These are phyloP conservation scores for Barnardius zonarius DNA, from an alignment of 2,113 vertebrate genomes.

Conservation along the genomic window DNA sequence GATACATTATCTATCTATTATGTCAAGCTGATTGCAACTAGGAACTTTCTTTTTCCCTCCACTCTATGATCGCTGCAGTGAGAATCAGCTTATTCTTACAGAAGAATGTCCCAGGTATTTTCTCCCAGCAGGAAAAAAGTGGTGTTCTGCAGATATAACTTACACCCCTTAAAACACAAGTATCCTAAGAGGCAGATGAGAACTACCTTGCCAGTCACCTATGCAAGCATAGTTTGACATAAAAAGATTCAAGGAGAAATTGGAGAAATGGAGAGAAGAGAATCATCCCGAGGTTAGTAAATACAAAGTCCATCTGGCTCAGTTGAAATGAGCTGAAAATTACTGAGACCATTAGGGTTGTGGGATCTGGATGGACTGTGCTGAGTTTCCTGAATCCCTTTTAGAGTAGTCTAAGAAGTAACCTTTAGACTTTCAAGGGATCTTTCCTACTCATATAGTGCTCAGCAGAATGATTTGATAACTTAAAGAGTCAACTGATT, in stretches of 20 bases:
- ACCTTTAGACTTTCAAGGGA: neutral
- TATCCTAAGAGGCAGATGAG: neutral
- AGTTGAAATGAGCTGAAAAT: neutral
- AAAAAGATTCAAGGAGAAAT: neutral
- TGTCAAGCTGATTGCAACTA: neutral
- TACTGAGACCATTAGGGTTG: neutral
- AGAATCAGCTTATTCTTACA: neutral
- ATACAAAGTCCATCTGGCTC: neutral
- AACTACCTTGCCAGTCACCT: neutral
- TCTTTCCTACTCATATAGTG: neutral
- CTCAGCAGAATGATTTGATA: neutral
- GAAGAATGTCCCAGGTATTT: neutral
- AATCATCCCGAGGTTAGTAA: neutral
- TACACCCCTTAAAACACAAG: neutral
- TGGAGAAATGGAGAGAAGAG: neutral
- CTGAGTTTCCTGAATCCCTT: neutral
- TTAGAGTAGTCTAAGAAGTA: neutral
- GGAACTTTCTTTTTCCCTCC: neutral
- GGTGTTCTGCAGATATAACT: neutral
- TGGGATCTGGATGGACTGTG: neutral
- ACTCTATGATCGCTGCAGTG: neutral
- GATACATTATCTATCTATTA: conserved; percentile 15
- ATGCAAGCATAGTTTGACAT: neutral
- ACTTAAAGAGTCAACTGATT: neutral
- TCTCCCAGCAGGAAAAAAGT: neutral